Conservation (phyloP, 2,888 invertebrate species). For the Lithophane ornitopus region DNA sequence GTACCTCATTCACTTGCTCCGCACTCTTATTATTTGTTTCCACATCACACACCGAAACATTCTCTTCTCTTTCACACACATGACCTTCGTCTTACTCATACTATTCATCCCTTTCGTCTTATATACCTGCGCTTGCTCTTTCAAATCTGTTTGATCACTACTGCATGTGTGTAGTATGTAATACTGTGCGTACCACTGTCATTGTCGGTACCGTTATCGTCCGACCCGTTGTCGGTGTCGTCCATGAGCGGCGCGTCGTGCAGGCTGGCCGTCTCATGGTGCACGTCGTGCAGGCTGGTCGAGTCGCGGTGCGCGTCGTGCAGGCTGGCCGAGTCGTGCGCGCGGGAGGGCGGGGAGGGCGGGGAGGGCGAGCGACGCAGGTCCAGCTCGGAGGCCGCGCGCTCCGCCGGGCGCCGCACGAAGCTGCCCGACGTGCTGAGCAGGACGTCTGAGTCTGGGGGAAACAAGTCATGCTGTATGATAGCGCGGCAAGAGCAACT, state of each 20-base stretch:
- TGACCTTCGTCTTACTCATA: background rate
- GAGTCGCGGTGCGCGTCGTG: background rate
- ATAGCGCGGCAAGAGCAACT: background rate
- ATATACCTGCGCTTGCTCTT: background rate
- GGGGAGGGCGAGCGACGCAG: conserved; percentile 62
- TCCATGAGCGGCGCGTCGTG: conserved; percentile 51
- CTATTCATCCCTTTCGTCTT: background rate
- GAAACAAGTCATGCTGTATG: too few relatives aligned
- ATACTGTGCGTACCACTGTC: conserved; percentile 8
- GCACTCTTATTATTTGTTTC: background rate
- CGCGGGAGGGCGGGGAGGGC: background rate
- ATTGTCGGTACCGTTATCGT: conserved; percentile 29
- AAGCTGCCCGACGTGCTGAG: conserved; percentile 68
- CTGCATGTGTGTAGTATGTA: background rate
- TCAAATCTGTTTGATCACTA: background rate
- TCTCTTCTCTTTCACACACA: background rate
- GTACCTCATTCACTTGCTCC: background rate
- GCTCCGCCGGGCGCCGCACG: conserved; percentile 21
- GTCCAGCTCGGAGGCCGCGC: conserved; percentile 72
- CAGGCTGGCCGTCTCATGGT: conserved; percentile 36
- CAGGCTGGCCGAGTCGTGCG: background rate
- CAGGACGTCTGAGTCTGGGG: conserved; percentile 82
- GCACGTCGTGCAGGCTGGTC: background rate
- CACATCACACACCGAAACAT: background rate
- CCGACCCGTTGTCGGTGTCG: conserved; percentile 21